Conservation (phyloP, 2,888 invertebrate genomes). For the Hyles lineata region DNA sequence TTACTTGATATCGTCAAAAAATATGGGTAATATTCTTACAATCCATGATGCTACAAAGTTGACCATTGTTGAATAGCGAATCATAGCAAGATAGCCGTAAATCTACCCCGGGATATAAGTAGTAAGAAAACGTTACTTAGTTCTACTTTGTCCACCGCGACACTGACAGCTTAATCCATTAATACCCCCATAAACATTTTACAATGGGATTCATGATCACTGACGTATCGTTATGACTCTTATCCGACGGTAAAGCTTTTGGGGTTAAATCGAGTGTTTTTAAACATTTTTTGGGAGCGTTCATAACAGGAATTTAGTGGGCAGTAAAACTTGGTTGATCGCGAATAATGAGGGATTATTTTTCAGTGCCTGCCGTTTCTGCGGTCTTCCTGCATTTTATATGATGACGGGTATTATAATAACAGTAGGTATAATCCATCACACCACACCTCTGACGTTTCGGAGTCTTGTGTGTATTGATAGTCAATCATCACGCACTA, state of each 20-base stretch:
- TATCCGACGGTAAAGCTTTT: slow-evolving; percentile 4
- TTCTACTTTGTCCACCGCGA: background rate
- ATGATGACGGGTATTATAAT: background rate
- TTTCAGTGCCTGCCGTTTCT: background rate
- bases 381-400: background rate
- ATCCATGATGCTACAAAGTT: background rate
- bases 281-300: slow-evolving; percentile 14
- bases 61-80: too few species aligned
- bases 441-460: too few species aligned
- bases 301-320: slow-evolving; percentile 16
- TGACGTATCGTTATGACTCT: slow-evolving; percentile 5
- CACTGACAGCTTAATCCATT: slow-evolving; percentile 3
- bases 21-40: background rate
- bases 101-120: too few species aligned
- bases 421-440: too few species aligned
- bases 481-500: too few species aligned
- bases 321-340: slow-evolving; percentile 21
- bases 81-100: too few species aligned
- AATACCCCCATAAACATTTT: slow-evolving; percentile 3
- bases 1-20: too few species aligned
- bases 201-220: slow-evolving; percentile 16
- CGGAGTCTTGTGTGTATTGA: too few species aligned
- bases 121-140: too few species aligned
- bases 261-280: slow-evolving; percentile 25
- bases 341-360: slow-evolving; percentile 5